Evolutionary conservation across 2,113 vertebrate species (phyloP).

Genomic region (Sturnus vulgaris): DNA sequence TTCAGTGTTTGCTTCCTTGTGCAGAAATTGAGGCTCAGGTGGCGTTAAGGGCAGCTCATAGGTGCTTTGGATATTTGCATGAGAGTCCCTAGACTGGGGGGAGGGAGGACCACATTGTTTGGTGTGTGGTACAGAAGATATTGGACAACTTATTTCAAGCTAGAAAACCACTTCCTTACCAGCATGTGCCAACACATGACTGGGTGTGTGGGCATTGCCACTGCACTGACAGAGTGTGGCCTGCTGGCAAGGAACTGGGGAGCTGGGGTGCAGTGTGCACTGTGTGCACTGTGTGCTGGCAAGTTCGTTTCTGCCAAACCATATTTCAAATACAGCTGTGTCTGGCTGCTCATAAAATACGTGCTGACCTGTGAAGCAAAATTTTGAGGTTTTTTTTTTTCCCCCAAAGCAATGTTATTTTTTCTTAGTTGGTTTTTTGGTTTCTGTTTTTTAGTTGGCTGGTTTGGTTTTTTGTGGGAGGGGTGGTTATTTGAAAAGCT

Average conservation of each 20-base stretch:
- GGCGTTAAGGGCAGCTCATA: background rate
- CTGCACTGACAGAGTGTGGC: background rate
- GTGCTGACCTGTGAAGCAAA: background rate
- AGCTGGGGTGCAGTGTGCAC: background rate
- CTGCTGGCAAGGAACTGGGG: background rate
- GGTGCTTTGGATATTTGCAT: background rate
- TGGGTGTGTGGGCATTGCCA: background rate
- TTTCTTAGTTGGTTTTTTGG: background rate
- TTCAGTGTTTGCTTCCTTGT: background rate
- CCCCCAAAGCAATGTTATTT: background rate
- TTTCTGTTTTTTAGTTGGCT: background rate
- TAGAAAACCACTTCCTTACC: background rate
- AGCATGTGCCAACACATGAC: rapidly evolving
- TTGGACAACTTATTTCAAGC: background rate
- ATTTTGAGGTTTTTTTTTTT: background rate
- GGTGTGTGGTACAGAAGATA: background rate
- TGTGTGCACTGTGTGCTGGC: background rate
- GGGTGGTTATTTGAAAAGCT: background rate
- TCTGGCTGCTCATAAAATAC: background rate
- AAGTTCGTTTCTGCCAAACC: background rate
- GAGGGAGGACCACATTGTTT: background rate
- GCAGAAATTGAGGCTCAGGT: rapidly evolving
- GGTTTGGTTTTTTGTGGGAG: background rate
- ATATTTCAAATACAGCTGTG: background rate
- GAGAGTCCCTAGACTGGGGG: no score